These are phyloP conservation scores for Sphinx pinastri DNA, from an alignment of 2,888 invertebrate species.

Conservation along the genomic window DNA sequence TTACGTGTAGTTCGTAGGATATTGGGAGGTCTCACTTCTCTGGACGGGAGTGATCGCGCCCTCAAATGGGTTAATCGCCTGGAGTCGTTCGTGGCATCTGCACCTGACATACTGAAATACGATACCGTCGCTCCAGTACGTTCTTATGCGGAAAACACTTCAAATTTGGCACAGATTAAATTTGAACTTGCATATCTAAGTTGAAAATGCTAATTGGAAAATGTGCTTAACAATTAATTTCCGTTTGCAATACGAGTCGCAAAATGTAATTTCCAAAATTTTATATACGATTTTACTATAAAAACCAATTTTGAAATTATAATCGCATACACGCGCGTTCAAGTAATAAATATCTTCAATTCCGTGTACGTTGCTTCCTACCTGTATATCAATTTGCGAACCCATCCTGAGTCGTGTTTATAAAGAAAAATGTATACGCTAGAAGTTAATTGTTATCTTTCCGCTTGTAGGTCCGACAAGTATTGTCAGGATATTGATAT, in stretches of 20 bases:
- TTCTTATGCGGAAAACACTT: conserved; percentile 54
- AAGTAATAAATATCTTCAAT: too few relatives aligned
- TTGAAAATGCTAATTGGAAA: neutral
- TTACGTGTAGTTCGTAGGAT: conserved; percentile 40
- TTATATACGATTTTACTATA: too few relatives aligned
- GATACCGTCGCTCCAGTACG: conserved; percentile 64
- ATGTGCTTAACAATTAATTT: neutral
- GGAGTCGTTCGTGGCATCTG: conserved; percentile 74
- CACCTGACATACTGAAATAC: conserved; percentile 79
- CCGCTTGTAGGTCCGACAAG: conserved; percentile 1
- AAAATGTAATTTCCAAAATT: too few relatives aligned
- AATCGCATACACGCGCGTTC: too few relatives aligned
- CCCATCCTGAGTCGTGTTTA: neutral
- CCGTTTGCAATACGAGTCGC: too few relatives aligned
- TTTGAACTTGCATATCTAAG: conserved; percentile 1
- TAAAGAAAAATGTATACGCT: conserved; percentile 2
- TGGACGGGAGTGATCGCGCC: conserved; percentile 52
- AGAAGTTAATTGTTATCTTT: conserved; percentile 18
- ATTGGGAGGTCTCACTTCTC: conserved; percentile 48
- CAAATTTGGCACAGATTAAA: conserved; percentile 39
- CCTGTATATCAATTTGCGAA: neutral
- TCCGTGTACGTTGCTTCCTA: neutral
- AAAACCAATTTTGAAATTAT: too few relatives aligned
- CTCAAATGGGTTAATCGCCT: conserved; percentile 80
- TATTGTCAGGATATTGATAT: conserved; percentile 42